phyloP scores from a whole-genome alignment of 2,888 invertebrate species.

The Anodontia alba region DNA sequence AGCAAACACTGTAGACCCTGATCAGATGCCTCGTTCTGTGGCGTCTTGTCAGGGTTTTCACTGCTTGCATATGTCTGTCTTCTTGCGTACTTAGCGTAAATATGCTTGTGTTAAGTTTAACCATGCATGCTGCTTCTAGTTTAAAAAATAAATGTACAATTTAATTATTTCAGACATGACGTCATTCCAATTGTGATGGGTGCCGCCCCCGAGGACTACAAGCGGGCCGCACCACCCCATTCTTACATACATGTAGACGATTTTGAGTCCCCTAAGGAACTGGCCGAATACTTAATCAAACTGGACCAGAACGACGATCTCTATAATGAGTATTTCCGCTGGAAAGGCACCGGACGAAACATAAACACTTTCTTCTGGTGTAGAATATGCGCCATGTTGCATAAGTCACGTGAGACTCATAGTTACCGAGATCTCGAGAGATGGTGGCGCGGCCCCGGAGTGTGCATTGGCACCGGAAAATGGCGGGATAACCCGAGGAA shows the following conservation, averaged over 20 bases:
- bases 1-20: too few relatives aligned
- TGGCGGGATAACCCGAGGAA: conserved; percentile 65
- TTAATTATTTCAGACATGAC: conserved; percentile 90
- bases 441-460: conserved; percentile 91
- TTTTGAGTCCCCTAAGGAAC: conserved; percentile 93
- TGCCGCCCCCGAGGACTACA: conserved; percentile 95
- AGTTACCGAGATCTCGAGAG: conserved; percentile 92
- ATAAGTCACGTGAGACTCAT: conserved; percentile 68
- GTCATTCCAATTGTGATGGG: conserved; percentile 98
- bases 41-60: too few relatives aligned
- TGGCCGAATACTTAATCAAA: conserved; percentile 94
- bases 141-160: too few relatives aligned
- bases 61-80: too few relatives aligned
- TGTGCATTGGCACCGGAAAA: conserved; percentile 76
- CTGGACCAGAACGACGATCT: conserved; percentile 94
- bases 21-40: too few relatives aligned
- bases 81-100: too few relatives aligned
- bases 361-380: conserved; percentile 98
- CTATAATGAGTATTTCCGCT: conserved; percentile 97
- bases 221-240: conserved; percentile 95
- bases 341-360: conserved; percentile 97
- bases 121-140: too few relatives aligned
- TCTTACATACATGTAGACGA: conserved; percentile 99
- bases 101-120: too few relatives aligned
- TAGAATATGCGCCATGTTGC: conserved; percentile 90